These are phyloP conservation scores for Acleris literana DNA, from an alignment of 2,888 invertebrate genomes.

Conservation along the genomic window DNA sequence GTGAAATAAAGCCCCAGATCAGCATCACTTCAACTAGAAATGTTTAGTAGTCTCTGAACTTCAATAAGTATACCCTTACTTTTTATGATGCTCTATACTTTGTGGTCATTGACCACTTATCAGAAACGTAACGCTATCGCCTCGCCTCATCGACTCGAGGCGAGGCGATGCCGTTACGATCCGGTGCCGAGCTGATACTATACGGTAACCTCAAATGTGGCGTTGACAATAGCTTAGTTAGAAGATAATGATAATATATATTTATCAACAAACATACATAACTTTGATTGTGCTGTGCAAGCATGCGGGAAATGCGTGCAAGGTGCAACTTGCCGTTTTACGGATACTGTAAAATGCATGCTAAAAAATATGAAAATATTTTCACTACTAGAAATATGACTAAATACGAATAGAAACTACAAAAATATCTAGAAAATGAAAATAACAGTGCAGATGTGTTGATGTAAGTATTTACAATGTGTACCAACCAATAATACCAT, in stretches of 20 bases:
- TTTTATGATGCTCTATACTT: too few relatives aligned
- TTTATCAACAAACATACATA: neutral
- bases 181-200: too few relatives aligned
- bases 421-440: neutral
- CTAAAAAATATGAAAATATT: conserved; percentile 3
- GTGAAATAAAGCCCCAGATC: too few relatives aligned
- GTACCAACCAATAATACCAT: neutral
- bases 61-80: too few relatives aligned
- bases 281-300: conserved; percentile 30
- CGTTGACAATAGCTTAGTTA: neutral
- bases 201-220: too few relatives aligned
- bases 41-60: too few relatives aligned
- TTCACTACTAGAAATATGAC: neutral
- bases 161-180: too few relatives aligned
- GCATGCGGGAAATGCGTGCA: conserved; percentile 44
- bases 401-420: neutral
- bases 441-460: neutral
- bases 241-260: neutral
- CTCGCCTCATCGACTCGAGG: too few relatives aligned
- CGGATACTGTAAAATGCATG: neutral
- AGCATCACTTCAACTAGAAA: too few relatives aligned
- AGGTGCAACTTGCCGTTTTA: neutral
- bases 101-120: too few relatives aligned
- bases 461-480: neutral
- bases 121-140: too few relatives aligned